phyloP scores from a whole-genome alignment of 2,113 vertebrate species.

The Lagopus muta region DNA sequence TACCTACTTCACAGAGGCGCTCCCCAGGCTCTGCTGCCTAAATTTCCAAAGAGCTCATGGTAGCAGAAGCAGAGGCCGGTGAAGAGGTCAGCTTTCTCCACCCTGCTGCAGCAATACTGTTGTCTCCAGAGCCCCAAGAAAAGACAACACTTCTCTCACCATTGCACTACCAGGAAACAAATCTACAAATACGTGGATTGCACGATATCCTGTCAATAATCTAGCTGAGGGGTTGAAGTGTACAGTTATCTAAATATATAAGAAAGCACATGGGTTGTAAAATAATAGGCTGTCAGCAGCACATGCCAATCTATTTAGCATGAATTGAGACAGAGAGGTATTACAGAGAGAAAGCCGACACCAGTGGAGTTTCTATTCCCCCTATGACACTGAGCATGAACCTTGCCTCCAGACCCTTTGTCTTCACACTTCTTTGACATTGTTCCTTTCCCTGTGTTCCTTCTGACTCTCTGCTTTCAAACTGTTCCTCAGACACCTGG shows the following conservation, averaged over 20 bases:
- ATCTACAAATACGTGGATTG: not conserved
- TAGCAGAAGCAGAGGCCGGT: not conserved
- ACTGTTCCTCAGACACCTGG: slow-evolving; percentile 44
- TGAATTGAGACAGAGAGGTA: slow-evolving; percentile 40
- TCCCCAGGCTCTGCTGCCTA: not conserved
- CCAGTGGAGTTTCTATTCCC: slow-evolving; percentile 40
- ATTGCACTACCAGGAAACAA: not conserved
- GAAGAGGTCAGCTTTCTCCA: not conserved
- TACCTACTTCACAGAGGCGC: not conserved
- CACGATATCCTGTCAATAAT: not conserved
- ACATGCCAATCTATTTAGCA: slow-evolving; percentile 59
- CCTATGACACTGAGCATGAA: slow-evolving; percentile 29
- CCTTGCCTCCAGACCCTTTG: slow-evolving; percentile 56
- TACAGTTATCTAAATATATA: not conserved
- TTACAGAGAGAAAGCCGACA: slow-evolving; percentile 61
- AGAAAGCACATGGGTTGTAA: slow-evolving; percentile 8
- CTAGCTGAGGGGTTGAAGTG: not conserved
- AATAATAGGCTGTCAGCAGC: slow-evolving; percentile 50
- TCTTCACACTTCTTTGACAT: slow-evolving; percentile 68
- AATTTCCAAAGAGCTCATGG: not conserved
- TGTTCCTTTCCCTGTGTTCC: slow-evolving; percentile 33
- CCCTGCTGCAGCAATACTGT: not conserved
- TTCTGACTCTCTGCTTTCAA: slow-evolving; percentile 50
- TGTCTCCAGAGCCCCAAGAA: not conserved
- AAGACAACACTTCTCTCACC: not conserved